Conservation (phyloP, 1,140 invertebrate species). For the Patella vulgata region DNA sequence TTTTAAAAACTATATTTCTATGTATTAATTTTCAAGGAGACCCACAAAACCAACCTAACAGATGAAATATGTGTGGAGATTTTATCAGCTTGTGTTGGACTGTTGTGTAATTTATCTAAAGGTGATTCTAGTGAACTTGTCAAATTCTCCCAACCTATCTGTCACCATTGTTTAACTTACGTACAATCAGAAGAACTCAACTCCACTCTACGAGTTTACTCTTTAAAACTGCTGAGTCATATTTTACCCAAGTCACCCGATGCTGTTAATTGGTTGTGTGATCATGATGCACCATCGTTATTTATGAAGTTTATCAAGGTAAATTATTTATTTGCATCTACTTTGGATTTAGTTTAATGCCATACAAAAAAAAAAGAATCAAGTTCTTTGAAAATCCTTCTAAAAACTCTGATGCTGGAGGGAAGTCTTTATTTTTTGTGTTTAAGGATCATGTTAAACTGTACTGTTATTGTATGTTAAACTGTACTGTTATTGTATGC, state of each 20-base stretch:
- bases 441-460: neutral
- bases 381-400: too few species aligned
- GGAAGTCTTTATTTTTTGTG: constrained; percentile 11
- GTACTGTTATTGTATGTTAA: neutral
- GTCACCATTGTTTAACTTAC: constrained; percentile 25
- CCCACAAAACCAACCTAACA: neutral
- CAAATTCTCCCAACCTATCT: constrained; percentile 31
- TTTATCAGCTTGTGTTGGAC: constrained; percentile 30
- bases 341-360: too few species aligned
- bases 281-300: constrained; percentile 25
- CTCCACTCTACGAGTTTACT: too few species aligned
- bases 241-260: constrained; percentile 40
- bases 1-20: neutral
- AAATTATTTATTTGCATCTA: neutral
- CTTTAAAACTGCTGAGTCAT: constrained; percentile 40
- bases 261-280: constrained; percentile 41
- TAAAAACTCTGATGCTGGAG: too few species aligned
- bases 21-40: neutral
- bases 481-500: constrained; percentile 2
- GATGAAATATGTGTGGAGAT: neutral
- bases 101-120: constrained; percentile 40
- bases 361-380: too few species aligned
- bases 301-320: constrained; percentile 42
- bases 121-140: constrained; percentile 16
- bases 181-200: too few species aligned